A percentile compares a stretch with the other conserved stretches of the same genome.
These are phyloP conservation scores for Trichomalopsis sarcophagae DNA, from an alignment of 1,140 invertebrate species.

Conservation along the genomic window DNA sequence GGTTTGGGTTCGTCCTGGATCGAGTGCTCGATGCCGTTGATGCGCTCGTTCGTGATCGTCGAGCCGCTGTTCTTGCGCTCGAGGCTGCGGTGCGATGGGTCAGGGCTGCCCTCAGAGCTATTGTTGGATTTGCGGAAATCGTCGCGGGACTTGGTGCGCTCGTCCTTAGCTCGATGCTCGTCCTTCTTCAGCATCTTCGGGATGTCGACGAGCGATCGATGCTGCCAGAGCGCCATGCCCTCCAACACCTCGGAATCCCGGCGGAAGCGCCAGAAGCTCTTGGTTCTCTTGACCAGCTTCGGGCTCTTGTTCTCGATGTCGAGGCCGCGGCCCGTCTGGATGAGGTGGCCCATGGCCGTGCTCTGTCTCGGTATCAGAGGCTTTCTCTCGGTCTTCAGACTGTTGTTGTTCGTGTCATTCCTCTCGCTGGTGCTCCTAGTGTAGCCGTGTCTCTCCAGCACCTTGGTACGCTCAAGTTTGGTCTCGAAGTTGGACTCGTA, in stretches of 20 bases:
- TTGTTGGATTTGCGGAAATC: slow-evolving; percentile 65
- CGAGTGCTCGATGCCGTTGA: slow-evolving; percentile 43
- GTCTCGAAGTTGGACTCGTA: slow-evolving; percentile 75
- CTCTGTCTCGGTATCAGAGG: slow-evolving; percentile 58
- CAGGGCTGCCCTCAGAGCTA: slow-evolving; percentile 70
- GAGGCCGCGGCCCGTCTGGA: slow-evolving; percentile 68
- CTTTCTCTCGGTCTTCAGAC: slow-evolving; percentile 67
- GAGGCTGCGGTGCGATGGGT: slow-evolving; percentile 64
- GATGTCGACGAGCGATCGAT: slow-evolving; percentile 84
- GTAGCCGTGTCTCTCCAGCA: slow-evolving; percentile 67
- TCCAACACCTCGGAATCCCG: slow-evolving; percentile 83
- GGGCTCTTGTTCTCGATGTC: slow-evolving; percentile 74
- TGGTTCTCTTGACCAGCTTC: slow-evolving; percentile 83
- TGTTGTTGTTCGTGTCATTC: slow-evolving; percentile 78
- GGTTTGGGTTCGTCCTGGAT: slow-evolving; percentile 68
- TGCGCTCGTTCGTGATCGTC: slow-evolving; percentile 68
- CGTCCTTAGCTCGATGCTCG: slow-evolving; percentile 66
- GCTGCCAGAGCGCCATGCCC: slow-evolving; percentile 90
- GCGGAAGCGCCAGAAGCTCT: slow-evolving; percentile 90
- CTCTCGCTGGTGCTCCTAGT: slow-evolving; percentile 64
- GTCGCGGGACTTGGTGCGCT: slow-evolving; percentile 70
- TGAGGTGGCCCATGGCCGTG: slow-evolving; percentile 67
- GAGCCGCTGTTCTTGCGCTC: slow-evolving; percentile 69
- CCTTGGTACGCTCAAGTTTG: slow-evolving; percentile 69
- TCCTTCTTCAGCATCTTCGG: slow-evolving; percentile 77